These are phyloP conservation scores for Astropecten irregularis DNA, from an alignment of 53 echinoderm and acorn worm genomes.

Conservation along the genomic window DNA sequence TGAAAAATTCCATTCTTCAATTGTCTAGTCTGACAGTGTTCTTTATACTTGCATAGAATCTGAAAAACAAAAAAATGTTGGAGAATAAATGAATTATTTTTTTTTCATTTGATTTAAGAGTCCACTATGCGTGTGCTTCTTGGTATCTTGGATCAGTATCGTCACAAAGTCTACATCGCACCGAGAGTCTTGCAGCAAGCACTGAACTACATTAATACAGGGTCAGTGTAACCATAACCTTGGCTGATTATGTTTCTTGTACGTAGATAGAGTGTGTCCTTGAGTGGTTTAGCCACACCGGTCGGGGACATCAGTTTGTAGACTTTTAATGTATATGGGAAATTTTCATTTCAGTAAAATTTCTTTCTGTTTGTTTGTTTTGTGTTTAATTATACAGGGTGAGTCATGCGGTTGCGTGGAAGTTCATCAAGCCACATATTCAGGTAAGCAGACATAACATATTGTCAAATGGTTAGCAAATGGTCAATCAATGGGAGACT, in stretches of 20 bases:
- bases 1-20: no score
- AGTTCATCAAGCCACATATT: conserved; percentile 90
- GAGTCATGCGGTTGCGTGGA: conserved; percentile 86
- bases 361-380: no score
- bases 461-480: no score
- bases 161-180: conserved; percentile 73
- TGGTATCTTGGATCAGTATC: conserved; percentile 74
- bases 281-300: background rate
- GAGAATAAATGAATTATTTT: no score
- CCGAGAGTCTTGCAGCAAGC: conserved; percentile 86
- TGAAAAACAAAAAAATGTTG: background rate
- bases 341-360: background rate
- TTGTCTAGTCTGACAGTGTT: background rate
- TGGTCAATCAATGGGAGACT: no score
- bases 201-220: conserved; percentile 90
- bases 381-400: no score
- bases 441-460: conserved; percentile 74
- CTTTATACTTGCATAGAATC: no score
- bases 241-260: no score
- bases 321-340: background rate
- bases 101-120: conserved; percentile 19
- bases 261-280: no score
- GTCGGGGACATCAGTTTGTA: background rate
- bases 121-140: conserved; percentile 70
- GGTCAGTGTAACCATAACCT: no score